Evolutionary conservation across 1,140 invertebrate genomes (phyloP).

Genomic region (Caenorhabditis brenneri): DNA sequence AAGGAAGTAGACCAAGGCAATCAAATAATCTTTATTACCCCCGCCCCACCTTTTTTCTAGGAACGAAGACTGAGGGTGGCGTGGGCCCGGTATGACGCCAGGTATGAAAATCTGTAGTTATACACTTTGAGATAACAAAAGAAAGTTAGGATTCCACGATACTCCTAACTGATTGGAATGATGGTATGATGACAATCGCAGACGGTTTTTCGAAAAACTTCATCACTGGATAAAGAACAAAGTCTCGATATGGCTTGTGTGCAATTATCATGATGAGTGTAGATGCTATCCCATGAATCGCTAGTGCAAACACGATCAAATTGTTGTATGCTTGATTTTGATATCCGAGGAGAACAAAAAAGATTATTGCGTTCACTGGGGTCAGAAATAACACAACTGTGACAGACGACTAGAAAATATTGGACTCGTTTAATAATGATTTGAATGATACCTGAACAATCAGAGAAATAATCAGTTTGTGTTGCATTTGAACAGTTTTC

Average conservation of each 20-base stretch:
- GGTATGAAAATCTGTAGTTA: too few species aligned
- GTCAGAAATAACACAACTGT: neutral
- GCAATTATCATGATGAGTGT: neutral
- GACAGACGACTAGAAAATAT: neutral
- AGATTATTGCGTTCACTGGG: neutral
- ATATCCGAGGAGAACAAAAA: neutral
- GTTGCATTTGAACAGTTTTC: neutral
- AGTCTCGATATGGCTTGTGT: neutral
- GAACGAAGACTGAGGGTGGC: too few species aligned
- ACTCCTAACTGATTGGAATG: too few species aligned
- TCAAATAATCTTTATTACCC: too few species aligned
- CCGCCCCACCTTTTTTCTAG: too few species aligned
- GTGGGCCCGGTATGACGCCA: too few species aligned
- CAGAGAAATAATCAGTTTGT: neutral
- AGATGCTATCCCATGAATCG: neutral
- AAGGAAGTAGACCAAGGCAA: too few species aligned
- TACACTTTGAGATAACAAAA: too few species aligned
- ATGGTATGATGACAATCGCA: too few species aligned
- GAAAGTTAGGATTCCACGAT: too few species aligned
- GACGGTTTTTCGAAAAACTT: too few species aligned
- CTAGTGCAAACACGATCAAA: neutral
- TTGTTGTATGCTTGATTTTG: neutral
- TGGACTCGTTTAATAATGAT: neutral
- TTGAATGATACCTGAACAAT: neutral
- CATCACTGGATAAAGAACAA: neutral